Conservation (phyloP, 2,797 vertebrate species). For the Allobates femoralis region DNA sequence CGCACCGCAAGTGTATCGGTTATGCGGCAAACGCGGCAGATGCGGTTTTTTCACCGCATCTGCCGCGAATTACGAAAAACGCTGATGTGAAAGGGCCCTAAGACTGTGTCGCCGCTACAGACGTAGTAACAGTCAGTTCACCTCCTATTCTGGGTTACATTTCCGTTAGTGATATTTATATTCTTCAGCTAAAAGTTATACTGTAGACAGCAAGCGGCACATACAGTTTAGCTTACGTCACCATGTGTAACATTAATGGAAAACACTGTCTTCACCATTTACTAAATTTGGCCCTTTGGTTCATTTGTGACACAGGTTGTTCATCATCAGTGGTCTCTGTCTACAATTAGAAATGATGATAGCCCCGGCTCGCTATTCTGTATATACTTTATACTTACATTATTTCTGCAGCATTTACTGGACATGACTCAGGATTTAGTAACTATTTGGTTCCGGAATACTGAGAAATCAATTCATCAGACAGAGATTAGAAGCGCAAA, state of each 20-base stretch:
- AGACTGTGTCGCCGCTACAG: constrained; percentile 14
- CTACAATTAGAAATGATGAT: background rate
- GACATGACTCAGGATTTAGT: constrained; percentile 4
- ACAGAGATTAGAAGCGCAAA: constrained; percentile 18
- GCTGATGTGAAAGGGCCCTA: too few species aligned
- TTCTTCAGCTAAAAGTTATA: constrained; percentile 18
- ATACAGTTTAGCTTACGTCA: constrained; percentile 24
- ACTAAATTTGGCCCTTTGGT: constrained; percentile 28
- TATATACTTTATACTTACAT: background rate
- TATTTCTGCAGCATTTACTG: background rate
- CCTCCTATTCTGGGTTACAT: constrained; percentile 24
- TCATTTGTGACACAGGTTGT: constrained; percentile 7
- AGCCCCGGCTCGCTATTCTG: background rate
- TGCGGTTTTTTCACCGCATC: too few species aligned
- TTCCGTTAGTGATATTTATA: constrained; percentile 47
- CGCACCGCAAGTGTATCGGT: too few species aligned
- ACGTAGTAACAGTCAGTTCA: constrained; percentile 30
- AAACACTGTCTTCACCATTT: constrained; percentile 12
- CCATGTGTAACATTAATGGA: constrained; percentile 30
- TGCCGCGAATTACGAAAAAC: too few species aligned
- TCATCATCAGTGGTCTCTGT: constrained; percentile 28
- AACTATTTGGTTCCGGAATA: constrained; percentile 24
- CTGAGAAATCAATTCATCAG: constrained; percentile 30
- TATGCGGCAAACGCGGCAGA: too few species aligned
- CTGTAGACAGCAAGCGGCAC: constrained; percentile 9